Evolutionary conservation across 1,140 invertebrate species (phyloP), one percentile per base, ranked within the genome.

Genomic region (Lutraria rhynchaena): DNA sequence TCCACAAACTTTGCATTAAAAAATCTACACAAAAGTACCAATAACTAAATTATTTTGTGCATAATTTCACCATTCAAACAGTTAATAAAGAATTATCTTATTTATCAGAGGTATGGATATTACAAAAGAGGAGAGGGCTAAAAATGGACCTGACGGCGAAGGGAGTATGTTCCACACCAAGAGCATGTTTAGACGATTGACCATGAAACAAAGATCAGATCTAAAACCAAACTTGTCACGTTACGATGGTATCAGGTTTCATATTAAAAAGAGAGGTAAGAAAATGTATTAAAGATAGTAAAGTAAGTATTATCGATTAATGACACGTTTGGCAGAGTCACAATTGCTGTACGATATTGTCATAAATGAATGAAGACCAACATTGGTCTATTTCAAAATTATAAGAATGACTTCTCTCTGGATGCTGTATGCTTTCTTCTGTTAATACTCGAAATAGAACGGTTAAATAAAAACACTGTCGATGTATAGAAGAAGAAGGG

Each of bases 221-320:
- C 13, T 27, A 37, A 58, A 58, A 51, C 77, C 77, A 51, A 81
- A 71, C 41, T 46, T 81, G 13, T 71, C 77, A n/a, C 24, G 63
- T 19, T 81, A 81, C 33, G 77, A 81, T 33, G 77, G 77, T 15
- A 81, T 70, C 29, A 24, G 77, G 29, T 81, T 81, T 41, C 67
- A 71, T 73, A 49, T 81, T 0, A 60, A 73, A 22, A 60, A 71
- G 27, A 35, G 69, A 51, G 77, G 77, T 81, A 61, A n/a, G 24
- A 31, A 35, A 3, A n/a, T n/a, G n/a, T n/a, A n/a, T n/a, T n/a
- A n/a, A n/a, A n/a, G n/a, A n/a, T n/a, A n/a, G n/a, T n/a, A n/a
- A n/a, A n/a, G n/a, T n/a, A n/a, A n/a, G n/a, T n/a, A n/a, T n/a
- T n/a, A n/a, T n/a, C n/a, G n/a, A n/a, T n/a, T n/a, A n/a, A n/a